phyloP scores from a whole-genome alignment of 2,888 invertebrate genomes.

The Fragum sueziense region DNA sequence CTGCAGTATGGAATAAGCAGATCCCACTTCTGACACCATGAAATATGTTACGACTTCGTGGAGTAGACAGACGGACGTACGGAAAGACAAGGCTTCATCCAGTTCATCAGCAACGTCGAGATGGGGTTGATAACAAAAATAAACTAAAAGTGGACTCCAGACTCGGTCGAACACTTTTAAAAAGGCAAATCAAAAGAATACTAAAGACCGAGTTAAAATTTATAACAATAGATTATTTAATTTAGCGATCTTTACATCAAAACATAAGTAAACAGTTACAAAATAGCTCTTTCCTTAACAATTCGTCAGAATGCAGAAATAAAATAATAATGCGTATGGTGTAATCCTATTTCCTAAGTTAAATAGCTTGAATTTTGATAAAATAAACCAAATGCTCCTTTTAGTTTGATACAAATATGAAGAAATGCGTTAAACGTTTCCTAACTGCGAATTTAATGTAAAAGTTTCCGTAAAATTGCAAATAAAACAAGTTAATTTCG shows the following conservation, averaged over 20 bases:
- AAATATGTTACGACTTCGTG: neutral
- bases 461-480: too few relatives aligned
- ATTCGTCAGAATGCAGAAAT: neutral
- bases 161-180: neutral
- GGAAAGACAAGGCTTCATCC: neutral
- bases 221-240: neutral
- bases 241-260: neutral
- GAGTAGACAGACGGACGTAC: neutral
- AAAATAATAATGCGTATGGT: neutral
- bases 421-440: too few relatives aligned
- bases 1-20: neutral
- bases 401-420: too few relatives aligned
- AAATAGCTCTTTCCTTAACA: neutral
- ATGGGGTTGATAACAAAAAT: neutral
- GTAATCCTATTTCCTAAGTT: too few relatives aligned
- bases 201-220: neutral
- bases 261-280: neutral
- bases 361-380: too few relatives aligned
- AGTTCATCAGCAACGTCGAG: neutral
- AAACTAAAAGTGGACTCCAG: neutral
- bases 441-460: too few relatives aligned
- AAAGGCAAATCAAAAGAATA: neutral
- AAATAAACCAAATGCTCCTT: too few relatives aligned
- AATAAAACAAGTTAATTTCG: too few relatives aligned
- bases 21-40: neutral